phyloP scores from a whole-genome alignment of 2,797 vertebrate genomes.

The Gadopsis marmoratus region DNA sequence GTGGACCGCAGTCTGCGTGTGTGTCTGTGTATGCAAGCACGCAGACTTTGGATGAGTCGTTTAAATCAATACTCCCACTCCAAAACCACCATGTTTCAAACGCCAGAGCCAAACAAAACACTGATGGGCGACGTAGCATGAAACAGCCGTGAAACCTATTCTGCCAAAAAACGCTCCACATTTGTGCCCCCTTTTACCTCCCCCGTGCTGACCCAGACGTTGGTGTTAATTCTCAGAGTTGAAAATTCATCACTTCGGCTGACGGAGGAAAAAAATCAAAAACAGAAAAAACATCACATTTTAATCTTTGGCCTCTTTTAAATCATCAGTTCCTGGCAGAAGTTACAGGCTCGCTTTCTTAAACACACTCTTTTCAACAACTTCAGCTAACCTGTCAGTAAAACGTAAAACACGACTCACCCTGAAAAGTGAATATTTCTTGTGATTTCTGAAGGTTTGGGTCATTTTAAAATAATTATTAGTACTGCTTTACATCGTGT shows the following conservation, averaged over 20 bases:
- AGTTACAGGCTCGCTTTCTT: conserved; percentile 35
- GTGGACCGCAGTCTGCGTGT: conserved; percentile 54
- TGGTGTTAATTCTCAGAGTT: conserved; percentile 54
- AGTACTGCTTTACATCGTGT: not conserved
- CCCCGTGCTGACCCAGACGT: conserved; percentile 65
- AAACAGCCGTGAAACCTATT: conserved; percentile 84
- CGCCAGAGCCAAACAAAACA: conserved; percentile 82
- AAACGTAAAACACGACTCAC: conserved; percentile 47
- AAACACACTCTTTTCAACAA: conserved; percentile 56
- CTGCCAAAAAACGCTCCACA: conserved; percentile 69
- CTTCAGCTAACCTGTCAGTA: conserved; percentile 56
- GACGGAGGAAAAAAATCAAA: conserved; percentile 33
- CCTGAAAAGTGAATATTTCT: conserved; percentile 16
- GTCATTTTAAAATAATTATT: conserved; percentile 37
- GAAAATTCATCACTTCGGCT: conserved; percentile 45
- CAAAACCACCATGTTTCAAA: conserved; percentile 79
- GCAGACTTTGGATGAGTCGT: conserved; percentile 78
- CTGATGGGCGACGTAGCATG: conserved; percentile 83
- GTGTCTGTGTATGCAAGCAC: conserved; percentile 59
- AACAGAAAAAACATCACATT: conserved; percentile 42
- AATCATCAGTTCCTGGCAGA: conserved; percentile 52
- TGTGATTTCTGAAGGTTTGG: conserved; percentile 36
- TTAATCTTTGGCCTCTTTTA: conserved; percentile 51
- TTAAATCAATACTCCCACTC: conserved; percentile 78
- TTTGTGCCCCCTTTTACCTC: conserved; percentile 54